These are phyloP conservation scores for Isichthys henryi DNA, from an alignment of 2,113 vertebrate species.

Conservation along the genomic window DNA sequence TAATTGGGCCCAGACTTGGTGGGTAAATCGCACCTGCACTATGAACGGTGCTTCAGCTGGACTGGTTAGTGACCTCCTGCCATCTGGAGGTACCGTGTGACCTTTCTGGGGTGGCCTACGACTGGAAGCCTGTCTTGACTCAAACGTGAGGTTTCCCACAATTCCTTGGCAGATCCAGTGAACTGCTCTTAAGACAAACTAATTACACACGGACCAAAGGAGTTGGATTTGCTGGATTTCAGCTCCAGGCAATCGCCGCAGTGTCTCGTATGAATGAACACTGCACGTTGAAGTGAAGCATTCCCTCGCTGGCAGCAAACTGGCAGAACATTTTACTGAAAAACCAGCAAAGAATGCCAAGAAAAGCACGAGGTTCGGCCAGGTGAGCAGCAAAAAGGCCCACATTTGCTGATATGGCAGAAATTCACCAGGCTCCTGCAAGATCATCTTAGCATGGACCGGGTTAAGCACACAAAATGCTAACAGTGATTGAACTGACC, in stretches of 20 bases:
- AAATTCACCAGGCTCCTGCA: background rate
- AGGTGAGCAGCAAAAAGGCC: background rate
- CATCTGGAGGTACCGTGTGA: background rate
- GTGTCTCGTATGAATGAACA: background rate
- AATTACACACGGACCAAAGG: background rate
- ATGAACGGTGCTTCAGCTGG: constrained; percentile 22
- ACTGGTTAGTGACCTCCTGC: constrained; percentile 9
- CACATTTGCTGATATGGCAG: background rate
- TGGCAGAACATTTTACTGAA: background rate
- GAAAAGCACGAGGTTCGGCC: background rate
- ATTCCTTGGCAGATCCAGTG: background rate
- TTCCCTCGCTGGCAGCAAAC: background rate
- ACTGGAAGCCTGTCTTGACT: background rate
- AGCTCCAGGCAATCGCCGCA: background rate
- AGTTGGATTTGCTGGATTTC: background rate
- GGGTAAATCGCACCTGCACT: constrained; percentile 36
- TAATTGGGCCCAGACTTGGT: constrained; percentile 37
- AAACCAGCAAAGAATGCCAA: background rate
- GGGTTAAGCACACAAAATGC: background rate
- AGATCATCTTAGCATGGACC: background rate
- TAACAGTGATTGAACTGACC: constrained; percentile 17
- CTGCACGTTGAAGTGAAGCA: background rate
- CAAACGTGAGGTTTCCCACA: background rate
- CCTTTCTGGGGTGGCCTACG: background rate
- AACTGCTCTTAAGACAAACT: background rate